A percentile compares a stretch with the other conserved stretches of the same genome.
Evolutionary conservation across 1,140 invertebrate genomes (phyloP).

Genomic region (Cherax quadricarinatus): DNA sequence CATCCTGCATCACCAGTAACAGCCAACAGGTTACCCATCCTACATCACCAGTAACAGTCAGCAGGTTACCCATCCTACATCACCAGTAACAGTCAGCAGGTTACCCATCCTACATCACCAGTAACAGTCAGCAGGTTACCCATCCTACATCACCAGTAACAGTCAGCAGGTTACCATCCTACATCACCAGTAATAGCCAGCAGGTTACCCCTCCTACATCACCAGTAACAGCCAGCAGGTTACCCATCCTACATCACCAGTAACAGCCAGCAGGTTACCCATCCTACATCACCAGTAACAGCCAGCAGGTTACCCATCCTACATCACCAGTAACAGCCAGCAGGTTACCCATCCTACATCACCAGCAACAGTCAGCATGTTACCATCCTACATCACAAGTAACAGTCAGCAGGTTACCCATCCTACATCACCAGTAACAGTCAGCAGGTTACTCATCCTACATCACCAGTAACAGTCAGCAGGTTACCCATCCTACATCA

Average conservation of each 20-base stretch:
- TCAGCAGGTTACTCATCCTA: not conserved
- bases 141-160: conserved; percentile 79
- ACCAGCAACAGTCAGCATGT: not conserved
- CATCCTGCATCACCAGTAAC: not conserved
- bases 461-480: not conserved
- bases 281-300: conserved; percentile 25
- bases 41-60: not conserved
- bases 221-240: not conserved
- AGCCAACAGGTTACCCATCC: not conserved
- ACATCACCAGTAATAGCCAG: not conserved
- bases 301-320: not conserved
- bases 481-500: not conserved
- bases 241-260: not conserved
- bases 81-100: too few species aligned
- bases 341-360: not conserved
- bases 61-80: too few species aligned
- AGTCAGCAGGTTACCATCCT: not conserved
- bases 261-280: too few species aligned
- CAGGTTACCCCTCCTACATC: not conserved
- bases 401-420: not conserved
- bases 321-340: not conserved
- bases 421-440: not conserved
- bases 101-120: not conserved
- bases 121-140: conserved; percentile 87
- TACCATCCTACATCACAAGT: not conserved